Percentiles rank a stretch among this genome's conserved stretches.
phyloP scores from a whole-genome alignment of 2,797 vertebrate genomes.

The Capromys pilorides region DNA sequence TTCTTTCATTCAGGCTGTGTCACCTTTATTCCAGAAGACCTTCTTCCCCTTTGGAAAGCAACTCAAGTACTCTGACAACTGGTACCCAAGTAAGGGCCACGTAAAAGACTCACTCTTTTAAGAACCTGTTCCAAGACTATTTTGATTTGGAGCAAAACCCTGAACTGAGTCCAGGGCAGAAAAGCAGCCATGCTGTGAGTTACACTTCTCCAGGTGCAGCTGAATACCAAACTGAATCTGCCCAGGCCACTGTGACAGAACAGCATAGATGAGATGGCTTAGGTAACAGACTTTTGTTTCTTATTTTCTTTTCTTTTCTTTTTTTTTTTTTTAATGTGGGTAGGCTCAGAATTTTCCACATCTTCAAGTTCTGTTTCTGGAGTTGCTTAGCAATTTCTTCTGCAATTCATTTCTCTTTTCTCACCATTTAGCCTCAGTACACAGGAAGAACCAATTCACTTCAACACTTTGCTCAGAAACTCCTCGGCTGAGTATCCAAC shows the following conservation, averaged over 20 bases:
- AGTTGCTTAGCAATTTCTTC: background rate
- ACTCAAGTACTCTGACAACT: constrained; percentile 23
- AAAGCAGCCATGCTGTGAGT: background rate
- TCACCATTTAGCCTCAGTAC: background rate
- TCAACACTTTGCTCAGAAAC: constrained; percentile 40
- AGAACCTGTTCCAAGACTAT: constrained; percentile 31
- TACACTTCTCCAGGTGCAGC: background rate
- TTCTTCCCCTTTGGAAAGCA: constrained; percentile 42
- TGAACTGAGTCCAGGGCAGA: background rate
- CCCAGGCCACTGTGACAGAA: background rate
- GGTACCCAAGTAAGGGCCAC: constrained; percentile 24
- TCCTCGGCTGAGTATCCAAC: background rate
- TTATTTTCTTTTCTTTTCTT: background rate
- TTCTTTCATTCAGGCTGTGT: background rate
- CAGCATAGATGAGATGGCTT: background rate
- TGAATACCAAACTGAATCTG: background rate
- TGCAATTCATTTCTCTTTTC: background rate
- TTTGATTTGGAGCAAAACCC: constrained; percentile 41
- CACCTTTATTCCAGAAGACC: constrained; percentile 15
- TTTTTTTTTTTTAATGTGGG: background rate
- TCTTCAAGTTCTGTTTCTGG: background rate
- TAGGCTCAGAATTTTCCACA: constrained; percentile 16
- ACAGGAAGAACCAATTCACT: background rate
- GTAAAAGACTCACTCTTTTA: constrained; percentile 15
- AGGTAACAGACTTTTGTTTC: background rate